Base-by-base conservation (phyloP, 2,888 invertebrate species). In the Caenorhabditis angaria region DNA sequence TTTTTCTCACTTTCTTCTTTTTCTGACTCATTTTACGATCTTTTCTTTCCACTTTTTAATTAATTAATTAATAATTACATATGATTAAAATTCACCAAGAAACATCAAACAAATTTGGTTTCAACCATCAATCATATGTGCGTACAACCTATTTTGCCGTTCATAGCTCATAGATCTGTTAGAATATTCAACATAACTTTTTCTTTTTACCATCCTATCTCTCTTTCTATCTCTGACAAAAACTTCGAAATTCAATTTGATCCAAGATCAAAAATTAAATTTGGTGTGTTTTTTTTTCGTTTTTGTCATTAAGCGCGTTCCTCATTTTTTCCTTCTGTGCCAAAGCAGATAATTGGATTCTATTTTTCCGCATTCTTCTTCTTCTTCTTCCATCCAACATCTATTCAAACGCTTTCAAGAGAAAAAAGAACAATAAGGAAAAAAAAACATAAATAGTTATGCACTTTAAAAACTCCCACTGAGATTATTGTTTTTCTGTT, bases 271-370 rank as follows among this genome's bases (percentile, higher is more conserved):
- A 41, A 41, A 41, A 41, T 12, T 12, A 41, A 14, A 12, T 32
- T 32, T 32, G 12, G 5, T 12, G 5, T 12, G 12, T 32, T 32
- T 12, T 32, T 5, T 12, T 41, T 41, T 14, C 2, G 10, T 3
- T 3, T 41, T 18, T 18, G 18, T 41, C 41, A 41, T 41, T 14
- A 59, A 54, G 65, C 60, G 53, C 60, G 41, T 56, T 59, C 47
- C 50, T 57, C 57, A 54, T 53, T 41, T 62, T 62, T 32, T 28
- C 48, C 51, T 29, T 60, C 28, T 29, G 18, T 56, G 32, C 29
- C 20, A 12, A 14, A 41, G 18, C 18, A 41, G 18, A 41, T 41
- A 41, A 41, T 41, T 41, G 41, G 18, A 41, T 41, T 41, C 18
- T 14, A 14, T 41, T 41, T 41, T 14, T 6, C 41, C 41, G 10